Evolutionary conservation across 1,140 invertebrate genomes (phyloP), one percentile per base, ranked within the genome.

Genomic region (Vanessa tameamea): DNA sequence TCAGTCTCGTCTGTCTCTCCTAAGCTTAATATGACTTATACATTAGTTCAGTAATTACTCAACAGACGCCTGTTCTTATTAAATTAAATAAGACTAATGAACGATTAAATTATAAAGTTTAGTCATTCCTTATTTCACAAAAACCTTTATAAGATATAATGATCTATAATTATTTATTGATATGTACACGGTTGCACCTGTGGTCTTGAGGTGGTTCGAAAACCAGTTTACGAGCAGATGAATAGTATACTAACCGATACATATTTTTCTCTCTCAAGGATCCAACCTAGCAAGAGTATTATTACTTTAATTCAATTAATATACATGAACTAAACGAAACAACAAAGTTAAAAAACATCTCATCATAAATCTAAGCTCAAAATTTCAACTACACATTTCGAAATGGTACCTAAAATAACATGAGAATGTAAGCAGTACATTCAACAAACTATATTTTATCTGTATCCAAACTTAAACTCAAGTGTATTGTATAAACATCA

Each of bases 401-500:
- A 37, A 61, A 8, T 61, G 16, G 16, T 14, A 68, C 20, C 66
- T 47, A 68, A 68, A 68, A 47, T 47, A 68, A 55, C 51, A 61
- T 7, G 57, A 13, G 55, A 68, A 68, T 68, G 47, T n/a, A 57
- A 57, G n/a, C 66, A 47, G 23, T 55, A 68, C 53, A 57, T 43
- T 57, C 51, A 64, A 55, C 70, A 57, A 75, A 75, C 73, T 70
- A 65, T 70, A 75, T 65, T 75, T 75, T 75, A 75, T 75, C 73
- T 50, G 67, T 51, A 65, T 63, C 72, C 66, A 66, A 75, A 75
- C 66, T 75, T 75, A 75, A 75, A 75, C 73, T 75, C 68, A 65
- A 75, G 73, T 75, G 73, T 75, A 75, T 75, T 75, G 73, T 75
- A 75, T 75, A 75, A 75, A 75, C 73, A 75, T 75, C 73, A 75